A percentile compares a stretch with the other conserved stretches of the same genome.
Evolutionary conservation across 2,888 invertebrate species (phyloP).

Genomic region (Tethea ocularis): DNA sequence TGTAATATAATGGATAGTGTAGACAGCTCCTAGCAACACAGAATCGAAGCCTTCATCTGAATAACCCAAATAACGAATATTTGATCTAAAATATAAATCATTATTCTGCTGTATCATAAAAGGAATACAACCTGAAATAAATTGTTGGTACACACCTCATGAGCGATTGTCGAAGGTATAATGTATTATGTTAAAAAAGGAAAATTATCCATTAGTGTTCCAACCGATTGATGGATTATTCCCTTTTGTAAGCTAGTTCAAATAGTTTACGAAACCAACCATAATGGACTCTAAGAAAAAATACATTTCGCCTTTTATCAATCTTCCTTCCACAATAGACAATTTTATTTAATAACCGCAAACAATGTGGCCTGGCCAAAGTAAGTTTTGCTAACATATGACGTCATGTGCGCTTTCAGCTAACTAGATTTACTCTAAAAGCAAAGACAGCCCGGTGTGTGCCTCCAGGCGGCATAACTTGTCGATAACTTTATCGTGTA

Average conservation of each 20-base stretch:
- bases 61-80: not conserved
- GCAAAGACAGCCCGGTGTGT: constrained; percentile 41
- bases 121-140: constrained; percentile 3
- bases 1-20: too few species aligned
- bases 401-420: constrained; percentile 45
- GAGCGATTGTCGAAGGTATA: constrained; percentile 5
- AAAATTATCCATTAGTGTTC: constrained; percentile 15
- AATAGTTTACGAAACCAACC: constrained; percentile 21
- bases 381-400: constrained; percentile 42
- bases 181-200: constrained; percentile 6
- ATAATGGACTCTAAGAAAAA: not conserved
- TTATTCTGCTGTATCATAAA: not conserved
- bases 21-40: too few species aligned
- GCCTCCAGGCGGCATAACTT: constrained; percentile 44
- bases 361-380: constrained; percentile 37
- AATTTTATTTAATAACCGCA: constrained; percentile 51
- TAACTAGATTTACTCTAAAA: constrained; percentile 55
- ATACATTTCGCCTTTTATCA: not conserved
- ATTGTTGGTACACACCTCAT: constrained; percentile 8
- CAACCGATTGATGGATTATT: constrained; percentile 32
- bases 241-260: constrained; percentile 24
- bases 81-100: not conserved
- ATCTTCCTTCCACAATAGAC: constrained; percentile 6
- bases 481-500: constrained; percentile 39
- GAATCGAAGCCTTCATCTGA: not conserved